Evolutionary conservation across 2,113 vertebrate genomes (phyloP).

Genomic region (Ammodytes dubius): DNA sequence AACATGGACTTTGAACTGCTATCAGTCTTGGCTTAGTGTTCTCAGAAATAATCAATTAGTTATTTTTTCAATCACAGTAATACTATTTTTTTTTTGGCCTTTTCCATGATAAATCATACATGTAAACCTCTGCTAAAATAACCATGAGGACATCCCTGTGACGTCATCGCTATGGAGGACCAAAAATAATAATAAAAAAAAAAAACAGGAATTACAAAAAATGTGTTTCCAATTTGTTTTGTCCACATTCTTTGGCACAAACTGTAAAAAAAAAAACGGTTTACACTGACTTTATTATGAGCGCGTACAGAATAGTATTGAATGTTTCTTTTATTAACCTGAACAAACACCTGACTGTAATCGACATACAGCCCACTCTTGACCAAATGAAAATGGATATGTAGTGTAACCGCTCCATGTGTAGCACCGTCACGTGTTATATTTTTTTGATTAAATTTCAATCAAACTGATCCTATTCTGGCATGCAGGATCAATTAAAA

Average conservation of each 20-base stretch:
- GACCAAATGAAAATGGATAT: constrained; percentile 24
- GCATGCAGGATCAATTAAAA: constrained; percentile 26
- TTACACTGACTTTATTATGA: background rate
- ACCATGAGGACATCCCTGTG: background rate
- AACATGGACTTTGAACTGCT: too few relatives aligned
- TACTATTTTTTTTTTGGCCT: background rate
- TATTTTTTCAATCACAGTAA: too few relatives aligned
- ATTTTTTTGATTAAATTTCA: constrained; percentile 36
- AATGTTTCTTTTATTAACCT: constrained; percentile 7
- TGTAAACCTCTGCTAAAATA: background rate
- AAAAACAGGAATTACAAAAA: too few relatives aligned
- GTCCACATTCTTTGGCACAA: background rate
- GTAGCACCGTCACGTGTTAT: constrained; percentile 1
- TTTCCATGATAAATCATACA: background rate
- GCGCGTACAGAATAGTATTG: background rate
- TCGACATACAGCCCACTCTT: background rate
- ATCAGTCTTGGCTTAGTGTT: too few relatives aligned
- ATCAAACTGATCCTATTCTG: constrained; percentile 46
- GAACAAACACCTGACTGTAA: constrained; percentile 17
- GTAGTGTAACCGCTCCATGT: background rate
- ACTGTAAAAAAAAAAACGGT: background rate
- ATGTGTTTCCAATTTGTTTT: too few relatives aligned
- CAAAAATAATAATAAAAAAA: too few relatives aligned
- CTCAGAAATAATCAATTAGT: too few relatives aligned
- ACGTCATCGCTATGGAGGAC: background rate